phyloP scores from a whole-genome alignment of 2,888 invertebrate genomes.

The Drosophila sordidula region DNA sequence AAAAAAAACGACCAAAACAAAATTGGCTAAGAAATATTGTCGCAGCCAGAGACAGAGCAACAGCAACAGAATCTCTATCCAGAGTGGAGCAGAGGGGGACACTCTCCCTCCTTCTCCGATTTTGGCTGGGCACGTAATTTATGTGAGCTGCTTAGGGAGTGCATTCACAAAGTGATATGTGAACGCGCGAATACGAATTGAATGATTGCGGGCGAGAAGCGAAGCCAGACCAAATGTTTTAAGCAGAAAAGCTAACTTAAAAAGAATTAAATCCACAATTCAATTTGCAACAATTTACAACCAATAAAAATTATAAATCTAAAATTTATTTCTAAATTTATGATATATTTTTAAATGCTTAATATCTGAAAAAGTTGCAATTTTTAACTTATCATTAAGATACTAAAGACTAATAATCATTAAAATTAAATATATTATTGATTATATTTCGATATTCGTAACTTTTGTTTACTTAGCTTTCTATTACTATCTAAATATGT shows the following conservation, averaged over 20 bases:
- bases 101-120: slow-evolving; percentile 1
- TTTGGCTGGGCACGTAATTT: slow-evolving; percentile 59
- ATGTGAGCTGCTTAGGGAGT: slow-evolving; percentile 78
- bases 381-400: too few relatives aligned
- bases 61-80: slow-evolving; percentile 17
- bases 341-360: too few relatives aligned
- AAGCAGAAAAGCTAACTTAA: too few relatives aligned
- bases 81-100: neutral
- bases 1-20: slow-evolving; percentile 43
- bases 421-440: too few relatives aligned
- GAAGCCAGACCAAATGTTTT: neutral
- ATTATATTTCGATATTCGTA: too few relatives aligned
- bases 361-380: too few relatives aligned
- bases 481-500: slow-evolving; percentile 31
- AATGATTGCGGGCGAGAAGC: slow-evolving; percentile 2
- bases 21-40: slow-evolving; percentile 69
- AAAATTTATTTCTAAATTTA: too few relatives aligned
- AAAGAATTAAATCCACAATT: too few relatives aligned
- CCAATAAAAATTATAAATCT: too few relatives aligned
- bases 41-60: slow-evolving; percentile 19
- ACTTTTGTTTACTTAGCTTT: slow-evolving; percentile 6
- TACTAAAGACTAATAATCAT: too few relatives aligned
- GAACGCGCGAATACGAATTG: slow-evolving; percentile 31
- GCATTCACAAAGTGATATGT: slow-evolving; percentile 42
- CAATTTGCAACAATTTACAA: too few relatives aligned